phyloP scores from a whole-genome alignment of 2,113 vertebrate genomes.

The Psilopogon haemacephalus region DNA sequence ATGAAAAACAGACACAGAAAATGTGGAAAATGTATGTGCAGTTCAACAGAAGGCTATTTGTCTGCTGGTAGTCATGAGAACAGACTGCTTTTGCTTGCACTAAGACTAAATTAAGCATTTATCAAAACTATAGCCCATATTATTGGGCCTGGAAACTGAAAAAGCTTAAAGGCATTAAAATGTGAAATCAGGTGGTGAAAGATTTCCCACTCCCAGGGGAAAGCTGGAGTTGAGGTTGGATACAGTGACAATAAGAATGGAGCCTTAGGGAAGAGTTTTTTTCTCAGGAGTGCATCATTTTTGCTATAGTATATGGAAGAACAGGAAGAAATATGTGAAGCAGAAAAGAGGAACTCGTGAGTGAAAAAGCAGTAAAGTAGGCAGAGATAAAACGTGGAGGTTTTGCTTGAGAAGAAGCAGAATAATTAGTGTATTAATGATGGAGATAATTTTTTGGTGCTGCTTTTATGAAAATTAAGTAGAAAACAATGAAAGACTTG shows the following conservation, averaged over 20 bases:
- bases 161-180: neutral
- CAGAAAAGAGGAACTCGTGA: neutral
- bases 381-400: neutral
- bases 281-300: neutral
- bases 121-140: neutral
- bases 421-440: neutral
- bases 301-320: neutral
- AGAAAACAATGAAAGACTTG: neutral
- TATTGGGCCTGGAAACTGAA: neutral
- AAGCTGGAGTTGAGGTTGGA: neutral
- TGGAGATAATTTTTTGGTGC: neutral
- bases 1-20: neutral
- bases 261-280: neutral
- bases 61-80: neutral
- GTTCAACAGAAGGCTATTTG: neutral
- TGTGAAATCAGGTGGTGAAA: neutral
- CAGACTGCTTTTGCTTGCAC: neutral
- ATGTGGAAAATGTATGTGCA: neutral
- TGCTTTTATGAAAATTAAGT: neutral
- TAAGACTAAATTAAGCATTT: neutral
- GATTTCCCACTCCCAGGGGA: neutral
- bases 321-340: neutral
- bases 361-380: neutral
- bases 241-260: neutral
- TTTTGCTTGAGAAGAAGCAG: neutral